These are phyloP conservation scores for Linnaemya vulpina DNA, from an alignment of 2,888 invertebrate genomes.

Conservation along the genomic window DNA sequence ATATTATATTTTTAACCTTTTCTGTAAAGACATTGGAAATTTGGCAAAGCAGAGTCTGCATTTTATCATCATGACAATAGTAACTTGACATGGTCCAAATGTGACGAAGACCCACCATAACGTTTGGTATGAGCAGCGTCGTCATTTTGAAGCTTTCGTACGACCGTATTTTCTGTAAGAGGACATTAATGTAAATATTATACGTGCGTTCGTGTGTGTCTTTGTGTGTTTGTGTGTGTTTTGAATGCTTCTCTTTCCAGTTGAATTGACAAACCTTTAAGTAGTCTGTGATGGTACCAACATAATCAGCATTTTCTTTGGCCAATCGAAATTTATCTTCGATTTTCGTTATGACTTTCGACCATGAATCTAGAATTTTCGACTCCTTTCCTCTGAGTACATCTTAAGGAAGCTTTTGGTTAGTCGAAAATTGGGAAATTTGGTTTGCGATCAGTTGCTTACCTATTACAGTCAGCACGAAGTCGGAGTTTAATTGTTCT, in stretches of 20 bases:
- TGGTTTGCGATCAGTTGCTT: slow-evolving; percentile 10
- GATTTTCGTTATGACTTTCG: slow-evolving; percentile 73
- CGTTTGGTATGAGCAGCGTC: slow-evolving; percentile 88
- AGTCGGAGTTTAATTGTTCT: slow-evolving; percentile 91
- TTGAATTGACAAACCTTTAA: slow-evolving; percentile 81
- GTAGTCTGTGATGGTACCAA: slow-evolving; percentile 82
- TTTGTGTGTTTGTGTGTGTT: slow-evolving; percentile 10
- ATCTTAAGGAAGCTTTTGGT: slow-evolving; percentile 80
- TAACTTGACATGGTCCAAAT: slow-evolving; percentile 96
- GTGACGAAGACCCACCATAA: slow-evolving; percentile 93
- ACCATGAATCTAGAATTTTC: slow-evolving; percentile 76
- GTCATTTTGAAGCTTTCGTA: slow-evolving; percentile 89
- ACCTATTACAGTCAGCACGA: slow-evolving; percentile 79
- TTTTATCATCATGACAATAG: slow-evolving; percentile 92
- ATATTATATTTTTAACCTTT: slow-evolving; percentile 88
- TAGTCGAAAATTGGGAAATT: not conserved
- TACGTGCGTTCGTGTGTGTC: not conserved
- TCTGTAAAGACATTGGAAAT: slow-evolving; percentile 92
- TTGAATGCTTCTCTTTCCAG: not conserved
- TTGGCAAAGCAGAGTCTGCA: slow-evolving; percentile 92
- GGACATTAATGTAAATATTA: not conserved
- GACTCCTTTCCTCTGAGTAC: slow-evolving; percentile 75
- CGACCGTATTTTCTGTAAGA: slow-evolving; percentile 87
- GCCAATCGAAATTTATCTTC: slow-evolving; percentile 78
- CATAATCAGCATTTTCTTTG: slow-evolving; percentile 82